A percentile compares a stretch with the other conserved stretches of the same genome.
These are phyloP conservation scores for Lydus trimaculatus DNA, from an alignment of 2,888 invertebrate species.

Conservation along the genomic window DNA sequence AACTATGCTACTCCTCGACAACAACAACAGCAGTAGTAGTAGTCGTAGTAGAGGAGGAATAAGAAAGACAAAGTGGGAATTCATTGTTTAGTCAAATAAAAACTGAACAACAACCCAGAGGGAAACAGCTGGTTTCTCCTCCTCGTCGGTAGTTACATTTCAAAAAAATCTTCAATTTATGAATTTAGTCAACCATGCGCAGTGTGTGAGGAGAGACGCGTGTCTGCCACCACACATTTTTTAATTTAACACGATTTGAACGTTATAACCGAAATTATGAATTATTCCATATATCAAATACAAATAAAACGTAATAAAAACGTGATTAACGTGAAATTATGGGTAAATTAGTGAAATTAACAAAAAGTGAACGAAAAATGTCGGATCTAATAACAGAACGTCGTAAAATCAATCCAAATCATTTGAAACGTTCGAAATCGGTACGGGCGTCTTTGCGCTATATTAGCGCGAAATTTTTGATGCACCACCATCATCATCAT, in stretches of 20 bases:
- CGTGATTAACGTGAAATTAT: no score
- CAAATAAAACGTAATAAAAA: no score
- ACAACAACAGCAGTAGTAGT: not conserved
- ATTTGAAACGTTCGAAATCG: constrained; percentile 70
- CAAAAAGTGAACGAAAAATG: constrained; percentile 45
- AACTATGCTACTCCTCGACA: not conserved
- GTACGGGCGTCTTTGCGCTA: constrained; percentile 74
- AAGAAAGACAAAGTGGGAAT: not conserved
- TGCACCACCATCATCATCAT: constrained; percentile 37
- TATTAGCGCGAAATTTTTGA: constrained; percentile 68
- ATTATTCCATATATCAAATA: no score
- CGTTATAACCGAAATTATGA: constrained; percentile 15
- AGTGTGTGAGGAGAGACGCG: constrained; percentile 25
- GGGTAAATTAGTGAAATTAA: constrained; percentile 50
- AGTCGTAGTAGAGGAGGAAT: no score
- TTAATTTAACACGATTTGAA: not conserved
- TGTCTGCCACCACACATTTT: constrained; percentile 8
- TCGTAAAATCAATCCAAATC: constrained; percentile 48
- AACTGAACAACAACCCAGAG: not conserved
- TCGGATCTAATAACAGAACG: constrained; percentile 54
- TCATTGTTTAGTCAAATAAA: not conserved
- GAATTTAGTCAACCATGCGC: constrained; percentile 32
- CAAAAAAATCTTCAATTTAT: constrained; percentile 24
- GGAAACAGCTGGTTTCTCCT: constrained; percentile 26
- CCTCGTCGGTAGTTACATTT: constrained; percentile 20